A percentile compares a stretch with the other conserved stretches of the same genome.
Evolutionary conservation across 2,113 vertebrate genomes (phyloP).

Genomic region (Glaucomys volans): DNA sequence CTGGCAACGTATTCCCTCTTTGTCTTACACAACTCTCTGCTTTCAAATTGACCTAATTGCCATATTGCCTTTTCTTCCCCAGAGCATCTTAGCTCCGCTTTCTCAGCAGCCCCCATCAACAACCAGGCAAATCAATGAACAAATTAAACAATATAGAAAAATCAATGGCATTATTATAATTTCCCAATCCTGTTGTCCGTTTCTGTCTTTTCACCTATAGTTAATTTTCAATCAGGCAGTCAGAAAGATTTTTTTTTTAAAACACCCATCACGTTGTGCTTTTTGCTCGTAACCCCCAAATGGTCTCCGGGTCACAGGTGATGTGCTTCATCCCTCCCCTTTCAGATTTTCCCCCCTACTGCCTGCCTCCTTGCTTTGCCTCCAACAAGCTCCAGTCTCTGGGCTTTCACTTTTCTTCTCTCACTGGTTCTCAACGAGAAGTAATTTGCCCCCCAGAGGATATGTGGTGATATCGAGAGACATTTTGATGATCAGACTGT

Average conservation of each 20-base stretch:
- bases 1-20: background rate
- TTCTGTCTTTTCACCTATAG: slow-evolving; percentile 5
- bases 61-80: background rate
- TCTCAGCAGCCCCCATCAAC: background rate
- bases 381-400: background rate
- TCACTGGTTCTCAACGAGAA: background rate
- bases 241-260: background rate
- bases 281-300: background rate
- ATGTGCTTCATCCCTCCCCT: background rate
- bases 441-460: background rate
- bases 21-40: background rate
- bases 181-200: background rate
- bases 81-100: background rate
- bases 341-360: background rate
- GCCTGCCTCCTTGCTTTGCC: background rate
- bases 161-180: background rate
- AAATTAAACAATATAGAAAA: background rate
- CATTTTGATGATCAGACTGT: background rate
- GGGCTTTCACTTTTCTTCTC: background rate
- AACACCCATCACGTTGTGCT: background rate
- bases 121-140: slow-evolving; percentile 19
- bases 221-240: background rate
- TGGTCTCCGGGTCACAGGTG: background rate
- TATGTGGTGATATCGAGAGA: background rate
- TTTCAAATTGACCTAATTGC: background rate